Base-by-base conservation (phyloP, 2,888 invertebrate genomes). In the Sphecodes monilicornis region DNA sequence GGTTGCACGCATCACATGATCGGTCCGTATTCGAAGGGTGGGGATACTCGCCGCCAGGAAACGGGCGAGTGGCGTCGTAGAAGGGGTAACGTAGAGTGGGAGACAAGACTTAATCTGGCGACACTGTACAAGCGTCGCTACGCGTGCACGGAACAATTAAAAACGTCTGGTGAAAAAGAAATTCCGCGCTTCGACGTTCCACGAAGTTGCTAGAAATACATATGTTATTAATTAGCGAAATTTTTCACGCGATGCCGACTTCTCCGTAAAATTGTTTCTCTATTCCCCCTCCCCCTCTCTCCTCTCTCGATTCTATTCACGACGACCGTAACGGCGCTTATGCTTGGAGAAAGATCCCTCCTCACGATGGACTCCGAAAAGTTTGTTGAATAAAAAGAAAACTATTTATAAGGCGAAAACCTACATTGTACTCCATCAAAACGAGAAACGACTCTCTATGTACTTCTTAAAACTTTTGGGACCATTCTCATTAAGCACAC, bases 391-490 rank as follows among this genome's bases (percentile, higher is more conserved):
- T 16, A 26, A 6, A 18, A 26, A 16, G 13, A 11, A 1, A 29
- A 36, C 50, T 71, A 76, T 79, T 78, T 86, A 68, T 84, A 88
- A 80, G 68, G 46, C 64, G 84, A 36, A 36, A 80, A 46, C 66
- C 50, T 76, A 71, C 71, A 50, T 86, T 81, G 72, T 70, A 80
- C 64, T 78, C 76, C 82, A 69, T n/a, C 76, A 72, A 73, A 71
- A 76, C 32, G 64, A 43, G 86, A 86, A 86, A 81, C 82, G 72
- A 78, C 78, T 76, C 32, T 78, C 32, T 78, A 84, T 68, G 68
- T 68, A 91, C 91, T 93, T 91, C 91, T 93, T 91, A 91, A 92
- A 92, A 93, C 91, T 93, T 93, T 93, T 93, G 93, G 93, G 93
- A 94, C 93, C 93, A 94, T 91, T 91, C 91, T 93, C 92, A 91